phyloP scores from a whole-genome alignment of 1,140 invertebrate species.

The Agraylea sexmaculata region DNA sequence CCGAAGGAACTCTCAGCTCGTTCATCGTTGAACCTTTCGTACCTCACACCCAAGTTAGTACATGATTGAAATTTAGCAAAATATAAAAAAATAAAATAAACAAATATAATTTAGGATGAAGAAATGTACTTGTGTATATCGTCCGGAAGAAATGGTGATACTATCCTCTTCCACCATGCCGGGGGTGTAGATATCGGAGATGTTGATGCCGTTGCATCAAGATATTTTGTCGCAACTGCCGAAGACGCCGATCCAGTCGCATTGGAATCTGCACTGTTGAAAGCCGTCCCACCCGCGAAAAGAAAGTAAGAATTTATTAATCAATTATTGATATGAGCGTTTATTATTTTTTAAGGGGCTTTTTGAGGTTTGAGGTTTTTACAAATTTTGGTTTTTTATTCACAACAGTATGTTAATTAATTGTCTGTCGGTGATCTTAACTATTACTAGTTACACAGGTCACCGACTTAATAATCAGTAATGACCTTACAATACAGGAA shows the following conservation, averaged over 20 bases:
- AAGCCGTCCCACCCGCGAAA: slow-evolving; percentile 47
- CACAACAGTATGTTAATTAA: too few species aligned
- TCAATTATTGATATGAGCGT: neutral
- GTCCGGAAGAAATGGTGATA: slow-evolving; percentile 83
- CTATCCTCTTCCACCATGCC: slow-evolving; percentile 94
- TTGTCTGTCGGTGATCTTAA: too few species aligned
- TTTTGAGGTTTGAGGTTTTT: too few species aligned
- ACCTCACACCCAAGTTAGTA: slow-evolving; percentile 70
- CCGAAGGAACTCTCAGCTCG: slow-evolving; percentile 75
- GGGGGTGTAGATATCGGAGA: slow-evolving; percentile 98
- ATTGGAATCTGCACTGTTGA: slow-evolving; percentile 51
- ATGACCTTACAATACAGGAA: too few species aligned
- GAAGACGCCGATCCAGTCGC: slow-evolving; percentile 14
- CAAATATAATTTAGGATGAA: slow-evolving; percentile 79
- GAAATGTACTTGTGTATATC: slow-evolving; percentile 98
- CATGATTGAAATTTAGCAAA: neutral
- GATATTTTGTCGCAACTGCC: slow-evolving; percentile 57
- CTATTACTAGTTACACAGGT: too few species aligned
- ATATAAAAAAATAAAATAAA: too few species aligned
- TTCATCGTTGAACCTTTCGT: slow-evolving; percentile 98
- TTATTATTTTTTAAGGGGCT: too few species aligned
- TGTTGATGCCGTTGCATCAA: slow-evolving; percentile 90
- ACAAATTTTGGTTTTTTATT: too few species aligned
- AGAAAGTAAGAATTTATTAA: slow-evolving; percentile 44
- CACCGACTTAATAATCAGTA: too few species aligned